A percentile compares a stretch with the other conserved stretches of the same genome.
These are phyloP conservation scores for Cladopsammia gracilis DNA, from an alignment of 64 coral and sea anemone species.

Conservation along the genomic window DNA sequence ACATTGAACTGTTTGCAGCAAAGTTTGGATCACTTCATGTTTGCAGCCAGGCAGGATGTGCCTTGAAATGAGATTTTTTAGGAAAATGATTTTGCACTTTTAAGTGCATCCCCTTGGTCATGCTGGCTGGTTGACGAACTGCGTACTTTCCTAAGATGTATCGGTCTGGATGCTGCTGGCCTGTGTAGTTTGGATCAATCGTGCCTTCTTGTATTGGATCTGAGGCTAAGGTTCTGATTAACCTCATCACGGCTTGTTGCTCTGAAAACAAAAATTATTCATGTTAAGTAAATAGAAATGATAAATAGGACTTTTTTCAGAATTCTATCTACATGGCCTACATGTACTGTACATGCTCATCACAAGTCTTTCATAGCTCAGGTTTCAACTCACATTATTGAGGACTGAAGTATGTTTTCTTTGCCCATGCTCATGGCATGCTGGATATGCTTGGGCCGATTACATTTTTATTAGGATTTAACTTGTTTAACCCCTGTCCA, in stretches of 20 bases:
- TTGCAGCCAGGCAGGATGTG: conserved; percentile 60
- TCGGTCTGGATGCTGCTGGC: conserved; percentile 80
- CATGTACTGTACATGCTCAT: no score
- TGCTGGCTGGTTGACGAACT: neutral
- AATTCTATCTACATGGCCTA: no score
- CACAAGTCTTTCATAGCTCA: no score
- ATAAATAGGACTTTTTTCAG: no score
- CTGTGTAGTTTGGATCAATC: conserved; percentile 83
- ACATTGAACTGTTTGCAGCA: no score
- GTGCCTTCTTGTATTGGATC: conserved; percentile 80
- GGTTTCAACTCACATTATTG: no score
- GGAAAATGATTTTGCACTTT: conserved; percentile 47
- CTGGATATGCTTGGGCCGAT: no score
- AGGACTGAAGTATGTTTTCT: no score
- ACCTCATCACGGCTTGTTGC: conserved; percentile 81
- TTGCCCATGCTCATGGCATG: no score
- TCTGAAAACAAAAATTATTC: conserved; percentile 47
- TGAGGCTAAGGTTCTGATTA: conserved; percentile 83
- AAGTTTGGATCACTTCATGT: neutral
- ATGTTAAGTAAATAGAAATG: no score
- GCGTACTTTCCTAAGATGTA: conserved; percentile 80
- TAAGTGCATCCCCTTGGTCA: neutral
- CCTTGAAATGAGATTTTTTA: conserved; percentile 73
- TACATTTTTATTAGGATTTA: no score
- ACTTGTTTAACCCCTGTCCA: no score